phyloP scores from a whole-genome alignment of 1,140 invertebrate species.

The Capitella teleta region DNA sequence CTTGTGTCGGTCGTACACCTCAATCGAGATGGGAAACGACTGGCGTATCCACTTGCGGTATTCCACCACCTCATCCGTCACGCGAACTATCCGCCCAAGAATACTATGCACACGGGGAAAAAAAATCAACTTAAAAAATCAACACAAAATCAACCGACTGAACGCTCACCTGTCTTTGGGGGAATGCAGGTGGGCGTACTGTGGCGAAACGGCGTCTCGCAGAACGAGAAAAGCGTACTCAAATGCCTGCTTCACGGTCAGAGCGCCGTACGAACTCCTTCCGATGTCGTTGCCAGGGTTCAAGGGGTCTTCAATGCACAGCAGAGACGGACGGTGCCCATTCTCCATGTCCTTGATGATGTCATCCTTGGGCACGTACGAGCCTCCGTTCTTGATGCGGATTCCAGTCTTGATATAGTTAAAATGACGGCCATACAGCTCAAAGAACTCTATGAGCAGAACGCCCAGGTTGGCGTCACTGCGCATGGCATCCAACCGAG shows the following conservation, averaged over 20 bases:
- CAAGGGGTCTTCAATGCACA: slow-evolving; percentile 97
- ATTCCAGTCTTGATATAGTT: slow-evolving; percentile 92
- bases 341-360: slow-evolving; percentile 83
- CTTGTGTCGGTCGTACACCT: too few species aligned
- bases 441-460: slow-evolving; percentile 92
- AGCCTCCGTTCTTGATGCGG: slow-evolving; percentile 81
- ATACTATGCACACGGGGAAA: slow-evolving; percentile 43
- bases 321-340: slow-evolving; percentile 77
- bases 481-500: slow-evolving; percentile 50
- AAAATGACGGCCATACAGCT: slow-evolving; percentile 90
- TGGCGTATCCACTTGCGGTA: slow-evolving; percentile 56
- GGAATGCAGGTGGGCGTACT: slow-evolving; percentile 15
- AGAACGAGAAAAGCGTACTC: slow-evolving; percentile 85
- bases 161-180: slow-evolving; percentile 5
- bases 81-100: slow-evolving; percentile 76
- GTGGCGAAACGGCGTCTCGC: slow-evolving; percentile 57
- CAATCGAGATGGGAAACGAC: slow-evolving; percentile 14
- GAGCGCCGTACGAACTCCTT: slow-evolving; percentile 82
- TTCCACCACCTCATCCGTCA: slow-evolving; percentile 85
- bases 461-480: slow-evolving; percentile 72
- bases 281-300: slow-evolving; percentile 84
- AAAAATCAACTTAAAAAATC: not conserved
- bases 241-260: slow-evolving; percentile 86
- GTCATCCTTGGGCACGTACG: slow-evolving; percentile 89
- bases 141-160: not conserved